Conservation (phyloP, 2,113 vertebrate species). For the Mesembrinibis cayennensis region DNA sequence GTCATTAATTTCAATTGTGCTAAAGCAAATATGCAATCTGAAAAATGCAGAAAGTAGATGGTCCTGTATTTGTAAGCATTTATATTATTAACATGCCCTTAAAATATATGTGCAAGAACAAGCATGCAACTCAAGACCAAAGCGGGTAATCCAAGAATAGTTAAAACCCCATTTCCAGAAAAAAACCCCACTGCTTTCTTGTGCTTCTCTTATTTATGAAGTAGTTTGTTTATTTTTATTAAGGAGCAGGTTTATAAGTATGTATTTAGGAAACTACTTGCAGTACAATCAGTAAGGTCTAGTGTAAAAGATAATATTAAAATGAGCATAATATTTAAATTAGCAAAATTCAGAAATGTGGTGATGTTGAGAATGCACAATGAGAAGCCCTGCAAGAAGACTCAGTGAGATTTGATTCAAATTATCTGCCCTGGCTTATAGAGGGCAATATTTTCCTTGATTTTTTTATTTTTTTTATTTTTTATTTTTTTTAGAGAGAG, state of each 20-base stretch:
- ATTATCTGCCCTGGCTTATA: neutral
- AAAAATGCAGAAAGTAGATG: neutral
- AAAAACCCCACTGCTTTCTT: neutral
- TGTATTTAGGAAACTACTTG: neutral
- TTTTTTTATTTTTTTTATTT: neutral
- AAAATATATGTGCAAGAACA: neutral
- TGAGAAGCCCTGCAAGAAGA: neutral
- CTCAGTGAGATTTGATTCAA: slow-evolving; percentile 9
- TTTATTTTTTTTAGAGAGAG: neutral
- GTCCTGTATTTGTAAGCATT: neutral
- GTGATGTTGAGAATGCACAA: neutral
- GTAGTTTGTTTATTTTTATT: neutral
- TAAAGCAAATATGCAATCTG: neutral
- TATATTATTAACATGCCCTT: neutral
- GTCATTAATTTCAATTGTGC: neutral
- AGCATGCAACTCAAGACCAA: neutral
- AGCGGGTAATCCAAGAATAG: neutral
- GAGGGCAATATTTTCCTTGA: neutral
- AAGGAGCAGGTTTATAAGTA: neutral
- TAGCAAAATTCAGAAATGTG: slow-evolving; percentile 19
- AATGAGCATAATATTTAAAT: slow-evolving; percentile 31
- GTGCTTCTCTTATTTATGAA: neutral
- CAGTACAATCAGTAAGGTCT: neutral
- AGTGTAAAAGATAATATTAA: neutral
- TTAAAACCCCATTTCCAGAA: neutral